Conservation (phyloP, 2,113 vertebrate species). For the Paracanthobrama guichenoti region DNA sequence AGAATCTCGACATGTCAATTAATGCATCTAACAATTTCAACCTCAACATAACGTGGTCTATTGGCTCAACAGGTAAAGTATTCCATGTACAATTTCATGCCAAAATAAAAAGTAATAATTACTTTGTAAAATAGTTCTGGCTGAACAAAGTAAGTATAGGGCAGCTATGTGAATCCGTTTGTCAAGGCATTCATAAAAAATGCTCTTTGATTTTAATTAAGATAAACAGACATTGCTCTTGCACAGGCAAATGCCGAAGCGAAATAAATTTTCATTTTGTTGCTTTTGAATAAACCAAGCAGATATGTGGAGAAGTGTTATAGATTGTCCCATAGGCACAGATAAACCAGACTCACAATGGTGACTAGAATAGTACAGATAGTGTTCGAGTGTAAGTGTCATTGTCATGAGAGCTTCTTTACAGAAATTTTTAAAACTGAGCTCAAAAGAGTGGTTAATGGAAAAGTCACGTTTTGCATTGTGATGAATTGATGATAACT, state of each 20-base stretch:
- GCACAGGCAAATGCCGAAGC: conserved; percentile 2
- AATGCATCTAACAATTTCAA: conserved; percentile 98
- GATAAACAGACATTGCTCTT: conserved; percentile 71
- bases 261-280: conserved; percentile 9
- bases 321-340: conserved; percentile 51
- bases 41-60: conserved; percentile 96
- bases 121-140: conserved; percentile 29
- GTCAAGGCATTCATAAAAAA: conserved; percentile 52
- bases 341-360: conserved; percentile 61
- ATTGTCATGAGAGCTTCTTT: background rate
- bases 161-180: conserved; percentile 54
- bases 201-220: conserved; percentile 89
- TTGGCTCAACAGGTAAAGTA: conserved; percentile 90
- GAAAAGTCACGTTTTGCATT: conserved; percentile 1
- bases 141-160: conserved; percentile 46
- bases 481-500: background rate
- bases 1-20: conserved; percentile 97
- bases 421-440: background rate
- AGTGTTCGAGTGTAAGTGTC: conserved; percentile 26
- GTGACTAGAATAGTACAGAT: conserved; percentile 60
- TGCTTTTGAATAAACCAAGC: conserved; percentile 31
- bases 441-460: background rate
- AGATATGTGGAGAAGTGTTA: conserved; percentile 28
- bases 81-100: background rate
- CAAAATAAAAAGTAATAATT: background rate